Percentiles rank a stretch among this genome's conserved stretches.
Conservation (phyloP, 1,140 invertebrate genomes). For the Zaprionus taronus region DNA sequence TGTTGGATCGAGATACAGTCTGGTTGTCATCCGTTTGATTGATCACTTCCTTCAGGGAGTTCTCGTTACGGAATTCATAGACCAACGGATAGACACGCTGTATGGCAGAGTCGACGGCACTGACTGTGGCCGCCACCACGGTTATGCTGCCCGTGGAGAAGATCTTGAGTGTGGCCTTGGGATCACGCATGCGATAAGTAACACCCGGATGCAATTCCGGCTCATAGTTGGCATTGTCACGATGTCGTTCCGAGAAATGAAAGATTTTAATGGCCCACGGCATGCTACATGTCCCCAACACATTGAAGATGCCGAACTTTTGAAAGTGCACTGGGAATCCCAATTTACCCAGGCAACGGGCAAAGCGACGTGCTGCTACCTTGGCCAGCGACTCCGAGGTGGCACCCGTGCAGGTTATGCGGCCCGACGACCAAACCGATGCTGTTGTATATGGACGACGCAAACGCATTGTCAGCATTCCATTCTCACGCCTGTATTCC, state of each 20-base stretch:
- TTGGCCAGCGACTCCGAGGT: slow-evolving; percentile 94
- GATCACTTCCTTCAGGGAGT: background rate
- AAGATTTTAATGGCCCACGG: slow-evolving; percentile 98
- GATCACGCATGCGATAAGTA: slow-evolving; percentile 95
- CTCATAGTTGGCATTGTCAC: slow-evolving; percentile 95
- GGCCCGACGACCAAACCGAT: slow-evolving; percentile 98
- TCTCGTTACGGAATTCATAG: slow-evolving; percentile 92
- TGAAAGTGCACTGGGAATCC: slow-evolving; percentile 95
- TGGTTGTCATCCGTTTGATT: background rate
- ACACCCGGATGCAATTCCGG: slow-evolving; percentile 99
- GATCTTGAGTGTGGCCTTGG: slow-evolving; percentile 97
- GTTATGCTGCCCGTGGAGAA: slow-evolving; percentile 99
- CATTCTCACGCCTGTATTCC: slow-evolving; percentile 97
- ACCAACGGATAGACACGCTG: slow-evolving; percentile 97
- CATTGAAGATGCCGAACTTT: slow-evolving; percentile 98
- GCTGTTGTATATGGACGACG: slow-evolving; percentile 96
- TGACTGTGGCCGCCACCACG: slow-evolving; percentile 96
- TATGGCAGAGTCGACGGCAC: slow-evolving; percentile 94
- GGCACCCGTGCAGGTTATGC: slow-evolving; percentile 97
- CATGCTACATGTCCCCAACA: slow-evolving; percentile 98
- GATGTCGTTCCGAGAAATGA: slow-evolving; percentile 92
- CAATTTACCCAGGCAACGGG: slow-evolving; percentile 95
- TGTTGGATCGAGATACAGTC: background rate
- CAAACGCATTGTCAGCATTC: slow-evolving; percentile 99
- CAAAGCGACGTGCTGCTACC: slow-evolving; percentile 94